Conservation (phyloP, 2,888 invertebrate species). For the Cataglyphis cursor region DNA sequence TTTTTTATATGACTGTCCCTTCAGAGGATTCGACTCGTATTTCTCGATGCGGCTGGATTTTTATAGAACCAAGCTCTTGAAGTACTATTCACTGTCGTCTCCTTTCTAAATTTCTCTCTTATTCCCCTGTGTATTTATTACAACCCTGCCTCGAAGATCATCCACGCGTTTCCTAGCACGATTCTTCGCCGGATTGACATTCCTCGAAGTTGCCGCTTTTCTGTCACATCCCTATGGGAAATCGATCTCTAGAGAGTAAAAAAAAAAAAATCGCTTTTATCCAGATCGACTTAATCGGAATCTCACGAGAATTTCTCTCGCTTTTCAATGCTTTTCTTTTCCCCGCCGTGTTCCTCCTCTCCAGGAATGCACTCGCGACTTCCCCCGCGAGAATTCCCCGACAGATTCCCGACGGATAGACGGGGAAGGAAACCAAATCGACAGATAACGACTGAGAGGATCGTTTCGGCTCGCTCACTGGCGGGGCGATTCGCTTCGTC, state of each 20-base stretch:
- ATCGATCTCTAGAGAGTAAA: neutral
- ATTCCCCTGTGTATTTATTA: neutral
- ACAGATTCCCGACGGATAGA: constrained; percentile 26
- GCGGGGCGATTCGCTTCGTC: constrained; percentile 22
- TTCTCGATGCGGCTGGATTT: constrained; percentile 22
- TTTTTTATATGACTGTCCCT: neutral
- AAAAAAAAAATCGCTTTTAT: neutral
- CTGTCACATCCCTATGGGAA: neutral
- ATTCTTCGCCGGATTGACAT: neutral
- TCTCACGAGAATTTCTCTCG: constrained; percentile 2
- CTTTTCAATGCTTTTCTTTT: neutral
- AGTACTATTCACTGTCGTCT: constrained; percentile 4
- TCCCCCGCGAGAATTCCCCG: constrained; percentile 24
- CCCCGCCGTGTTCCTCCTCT: neutral
- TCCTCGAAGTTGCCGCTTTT: neutral
- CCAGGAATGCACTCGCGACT: constrained; percentile 30
- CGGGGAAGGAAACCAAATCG: neutral
- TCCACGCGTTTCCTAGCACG: constrained; percentile 15
- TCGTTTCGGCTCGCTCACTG: constrained; percentile 9
- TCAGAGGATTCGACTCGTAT: constrained; percentile 9
- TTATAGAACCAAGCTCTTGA: constrained; percentile 44
- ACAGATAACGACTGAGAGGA: neutral
- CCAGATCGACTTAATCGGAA: neutral
- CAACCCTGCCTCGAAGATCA: neutral
- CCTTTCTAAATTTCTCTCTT: neutral